Percentiles rank a stretch among this genome's conserved stretches.
These are phyloP conservation scores for Dynastes tityus DNA, from an alignment of 2,888 invertebrate genomes.

Conservation along the genomic window DNA sequence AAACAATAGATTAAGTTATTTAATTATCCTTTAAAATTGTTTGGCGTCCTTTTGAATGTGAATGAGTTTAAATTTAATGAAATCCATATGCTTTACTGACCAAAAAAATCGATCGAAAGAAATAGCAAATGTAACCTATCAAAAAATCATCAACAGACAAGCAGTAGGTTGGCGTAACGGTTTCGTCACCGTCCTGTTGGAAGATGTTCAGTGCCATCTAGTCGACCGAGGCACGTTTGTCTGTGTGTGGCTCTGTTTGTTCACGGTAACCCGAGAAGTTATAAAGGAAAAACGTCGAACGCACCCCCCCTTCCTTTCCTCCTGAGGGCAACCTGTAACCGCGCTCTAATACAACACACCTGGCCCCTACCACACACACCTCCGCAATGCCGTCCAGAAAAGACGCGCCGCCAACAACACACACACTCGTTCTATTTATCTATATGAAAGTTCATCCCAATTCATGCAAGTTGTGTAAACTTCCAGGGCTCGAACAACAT, in stretches of 20 bases:
- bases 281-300: slow-evolving; percentile 47
- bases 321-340: slow-evolving; percentile 50
- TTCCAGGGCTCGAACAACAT: slow-evolving; percentile 36
- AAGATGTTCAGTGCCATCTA: slow-evolving; percentile 15
- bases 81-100: not conserved
- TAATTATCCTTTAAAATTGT: too few species aligned
- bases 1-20: too few species aligned
- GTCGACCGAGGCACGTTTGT: slow-evolving; percentile 32
- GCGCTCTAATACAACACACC: slow-evolving; percentile 57
- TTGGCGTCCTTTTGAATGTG: too few species aligned
- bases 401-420: slow-evolving; percentile 41
- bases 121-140: slow-evolving; percentile 39
- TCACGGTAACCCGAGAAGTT: slow-evolving; percentile 59
- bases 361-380: slow-evolving; percentile 54
- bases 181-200: slow-evolving; percentile 35
- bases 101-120: not conserved
- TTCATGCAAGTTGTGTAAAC: slow-evolving; percentile 50
- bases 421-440: slow-evolving; percentile 42
- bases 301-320: slow-evolving; percentile 36
- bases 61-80: too few species aligned
- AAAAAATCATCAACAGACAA: slow-evolving; percentile 26
- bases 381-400: slow-evolving; percentile 36
- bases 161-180: not conserved
- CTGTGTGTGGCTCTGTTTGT: slow-evolving; percentile 59
- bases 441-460: slow-evolving; percentile 41